Conservation (phyloP, 2,888 invertebrate genomes). For the Drosophila tanythrix region DNA sequence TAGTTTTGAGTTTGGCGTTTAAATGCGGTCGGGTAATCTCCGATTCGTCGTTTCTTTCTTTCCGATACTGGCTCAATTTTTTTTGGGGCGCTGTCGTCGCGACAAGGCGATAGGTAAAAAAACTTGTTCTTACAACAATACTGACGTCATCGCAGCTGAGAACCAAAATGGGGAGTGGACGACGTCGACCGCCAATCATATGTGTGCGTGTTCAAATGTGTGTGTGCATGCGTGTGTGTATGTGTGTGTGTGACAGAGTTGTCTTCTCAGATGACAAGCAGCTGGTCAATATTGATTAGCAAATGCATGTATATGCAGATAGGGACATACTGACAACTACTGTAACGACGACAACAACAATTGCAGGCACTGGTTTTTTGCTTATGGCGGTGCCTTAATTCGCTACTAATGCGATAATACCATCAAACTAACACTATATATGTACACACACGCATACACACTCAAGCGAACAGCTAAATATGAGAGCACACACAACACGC, state of each 20-base stretch:
- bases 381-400: slow-evolving; percentile 55
- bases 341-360: slow-evolving; percentile 4
- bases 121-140: slow-evolving; percentile 76
- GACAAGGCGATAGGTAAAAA: slow-evolving; percentile 24
- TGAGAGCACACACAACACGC: slow-evolving; percentile 38
- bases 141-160: slow-evolving; percentile 80
- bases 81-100: slow-evolving; percentile 14
- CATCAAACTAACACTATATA: slow-evolving; percentile 52
- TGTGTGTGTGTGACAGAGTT: slow-evolving; percentile 25
- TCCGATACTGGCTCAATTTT: slow-evolving; percentile 31
- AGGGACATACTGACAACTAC: slow-evolving; percentile 20
- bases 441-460: slow-evolving; percentile 20
- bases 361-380: slow-evolving; percentile 27
- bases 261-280: slow-evolving; percentile 49
- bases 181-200: slow-evolving; percentile 66
- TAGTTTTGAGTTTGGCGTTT: slow-evolving; percentile 50
- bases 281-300: slow-evolving; percentile 75
- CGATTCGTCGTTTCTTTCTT: slow-evolving; percentile 31
- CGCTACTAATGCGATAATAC: slow-evolving; percentile 70
- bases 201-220: slow-evolving; percentile 38
- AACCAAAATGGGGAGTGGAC: slow-evolving; percentile 83
- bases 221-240: slow-evolving; percentile 4
- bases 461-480: slow-evolving; percentile 11
- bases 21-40: slow-evolving; percentile 59
- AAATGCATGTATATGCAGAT: slow-evolving; percentile 22